phyloP scores from a whole-genome alignment of 2,888 invertebrate genomes.

The Ormyrus rosae region DNA sequence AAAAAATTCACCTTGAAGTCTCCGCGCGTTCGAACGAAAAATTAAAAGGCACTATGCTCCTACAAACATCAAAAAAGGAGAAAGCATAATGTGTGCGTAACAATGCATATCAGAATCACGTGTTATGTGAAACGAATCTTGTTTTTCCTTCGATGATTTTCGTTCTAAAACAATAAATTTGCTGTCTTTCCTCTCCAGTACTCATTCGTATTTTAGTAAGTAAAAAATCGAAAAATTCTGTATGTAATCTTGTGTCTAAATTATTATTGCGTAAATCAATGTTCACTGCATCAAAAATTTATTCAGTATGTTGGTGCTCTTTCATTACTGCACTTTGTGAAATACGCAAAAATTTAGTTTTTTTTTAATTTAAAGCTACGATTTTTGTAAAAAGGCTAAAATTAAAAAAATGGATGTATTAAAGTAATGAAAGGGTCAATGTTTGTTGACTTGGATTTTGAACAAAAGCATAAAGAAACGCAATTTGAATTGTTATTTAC shows the following conservation, averaged over 20 bases:
- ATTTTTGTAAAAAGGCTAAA: background rate
- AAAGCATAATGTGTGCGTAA: constrained; percentile 53
- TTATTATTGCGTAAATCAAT: constrained; percentile 14
- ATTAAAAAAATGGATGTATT: background rate
- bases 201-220: constrained; percentile 3
- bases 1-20: constrained; percentile 38
- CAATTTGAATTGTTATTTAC: constrained; percentile 41
- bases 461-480: constrained; percentile 21
- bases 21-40: constrained; percentile 18
- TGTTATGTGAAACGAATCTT: constrained; percentile 50
- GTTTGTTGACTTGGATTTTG: constrained; percentile 24
- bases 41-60: constrained; percentile 43
- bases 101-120: constrained; percentile 56
- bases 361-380: constrained; percentile 9
- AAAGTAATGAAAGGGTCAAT: constrained; percentile 26
- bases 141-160: constrained; percentile 13
- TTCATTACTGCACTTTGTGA: constrained; percentile 21
- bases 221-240: constrained; percentile 25
- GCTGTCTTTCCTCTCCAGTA: constrained; percentile 34
- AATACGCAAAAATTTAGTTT: background rate
- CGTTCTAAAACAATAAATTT: constrained; percentile 16
- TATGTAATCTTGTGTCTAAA: constrained; percentile 7
- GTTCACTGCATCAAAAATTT: constrained; percentile 21
- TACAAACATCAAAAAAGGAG: constrained; percentile 22
- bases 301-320: constrained; percentile 25